These are phyloP conservation scores for Hippocampus guttulatus DNA, from an alignment of 2,113 vertebrate genomes.

Conservation along the genomic window DNA sequence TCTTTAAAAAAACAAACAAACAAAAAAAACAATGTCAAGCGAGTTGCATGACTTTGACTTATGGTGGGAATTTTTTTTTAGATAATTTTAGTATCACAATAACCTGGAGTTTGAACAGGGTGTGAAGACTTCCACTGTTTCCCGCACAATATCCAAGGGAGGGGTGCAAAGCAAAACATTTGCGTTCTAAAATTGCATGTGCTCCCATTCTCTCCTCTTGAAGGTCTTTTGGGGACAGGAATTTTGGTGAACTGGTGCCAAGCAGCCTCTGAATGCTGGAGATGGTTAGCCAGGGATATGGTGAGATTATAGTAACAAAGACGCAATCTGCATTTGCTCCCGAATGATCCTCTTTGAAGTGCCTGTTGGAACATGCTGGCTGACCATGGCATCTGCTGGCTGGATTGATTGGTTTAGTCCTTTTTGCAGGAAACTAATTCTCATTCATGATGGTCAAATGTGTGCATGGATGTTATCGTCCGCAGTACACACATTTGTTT, in stretches of 20 bases:
- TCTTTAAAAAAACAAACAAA: too few relatives aligned
- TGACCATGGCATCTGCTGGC: slow-evolving; percentile 18
- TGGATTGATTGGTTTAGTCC: slow-evolving; percentile 20
- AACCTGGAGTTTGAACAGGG: too few relatives aligned
- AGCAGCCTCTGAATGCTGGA: slow-evolving; percentile 30
- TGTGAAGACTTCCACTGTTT: too few relatives aligned
- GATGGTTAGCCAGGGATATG: slow-evolving; percentile 45
- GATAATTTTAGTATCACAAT: too few relatives aligned
- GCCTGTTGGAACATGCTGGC: slow-evolving; percentile 41
- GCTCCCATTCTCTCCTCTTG: slow-evolving; percentile 21
- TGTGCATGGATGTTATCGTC: slow-evolving; percentile 8
- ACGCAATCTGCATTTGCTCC: slow-evolving; percentile 30
- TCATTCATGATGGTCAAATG: slow-evolving; percentile 8
- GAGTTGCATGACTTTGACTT: too few relatives aligned
- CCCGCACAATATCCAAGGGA: too few relatives aligned
- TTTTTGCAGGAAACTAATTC: slow-evolving; percentile 9
- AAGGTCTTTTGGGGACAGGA: slow-evolving; percentile 32
- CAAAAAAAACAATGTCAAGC: too few relatives aligned
- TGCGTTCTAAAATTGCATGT: background rate
- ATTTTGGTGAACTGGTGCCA: slow-evolving; percentile 1
- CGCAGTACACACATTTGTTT: slow-evolving; percentile 10
- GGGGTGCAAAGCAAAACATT: too few relatives aligned
- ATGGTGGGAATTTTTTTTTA: too few relatives aligned
- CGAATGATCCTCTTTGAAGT: slow-evolving; percentile 49
- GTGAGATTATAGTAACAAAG: slow-evolving; percentile 42